Percentiles rank a stretch among this genome's conserved stretches.
Conservation (phyloP, 30 jellyfish, hydroid and myxozoan genomes). For the Rhopilema esculentum region DNA sequence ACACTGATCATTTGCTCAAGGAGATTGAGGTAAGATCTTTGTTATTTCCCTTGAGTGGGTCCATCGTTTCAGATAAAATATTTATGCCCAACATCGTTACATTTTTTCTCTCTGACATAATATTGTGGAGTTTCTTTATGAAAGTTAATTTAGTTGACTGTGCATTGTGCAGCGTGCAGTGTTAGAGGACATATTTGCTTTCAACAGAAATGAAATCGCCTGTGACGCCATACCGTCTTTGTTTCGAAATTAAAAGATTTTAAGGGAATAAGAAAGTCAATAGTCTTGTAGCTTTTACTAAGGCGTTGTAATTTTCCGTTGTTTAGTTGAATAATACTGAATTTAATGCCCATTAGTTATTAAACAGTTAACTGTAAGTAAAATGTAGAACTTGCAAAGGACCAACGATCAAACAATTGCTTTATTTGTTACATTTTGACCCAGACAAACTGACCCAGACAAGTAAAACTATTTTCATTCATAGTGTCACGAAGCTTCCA, state of each 20-base stretch:
- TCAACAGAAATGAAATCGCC: not conserved
- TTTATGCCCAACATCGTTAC: no score
- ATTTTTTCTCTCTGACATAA: no score
- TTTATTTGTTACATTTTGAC: not conserved
- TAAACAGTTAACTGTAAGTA: not conserved
- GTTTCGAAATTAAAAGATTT: not conserved
- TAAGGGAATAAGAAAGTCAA: not conserved
- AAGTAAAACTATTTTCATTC: no score
- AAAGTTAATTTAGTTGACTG: not conserved
- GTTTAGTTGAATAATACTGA: no score
- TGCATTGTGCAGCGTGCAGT: not conserved
- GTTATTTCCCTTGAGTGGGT: not conserved
- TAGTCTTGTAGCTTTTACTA: no score
- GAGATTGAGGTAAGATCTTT: conserved; percentile 61
- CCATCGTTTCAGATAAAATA: no score
- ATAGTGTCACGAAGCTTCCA: no score
- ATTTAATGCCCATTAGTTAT: not conserved
- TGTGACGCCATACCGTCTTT: not conserved
- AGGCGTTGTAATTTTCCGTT: no score
- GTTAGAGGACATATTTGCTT: not conserved
- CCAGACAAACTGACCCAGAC: not conserved
- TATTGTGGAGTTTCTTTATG: not conserved
- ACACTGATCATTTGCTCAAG: conserved; percentile 52
- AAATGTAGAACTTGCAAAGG: no score
- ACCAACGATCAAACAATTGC: no score